These are phyloP conservation scores for Canis aureus DNA, from an alignment of 2,113 vertebrate genomes.

Conservation along the genomic window DNA sequence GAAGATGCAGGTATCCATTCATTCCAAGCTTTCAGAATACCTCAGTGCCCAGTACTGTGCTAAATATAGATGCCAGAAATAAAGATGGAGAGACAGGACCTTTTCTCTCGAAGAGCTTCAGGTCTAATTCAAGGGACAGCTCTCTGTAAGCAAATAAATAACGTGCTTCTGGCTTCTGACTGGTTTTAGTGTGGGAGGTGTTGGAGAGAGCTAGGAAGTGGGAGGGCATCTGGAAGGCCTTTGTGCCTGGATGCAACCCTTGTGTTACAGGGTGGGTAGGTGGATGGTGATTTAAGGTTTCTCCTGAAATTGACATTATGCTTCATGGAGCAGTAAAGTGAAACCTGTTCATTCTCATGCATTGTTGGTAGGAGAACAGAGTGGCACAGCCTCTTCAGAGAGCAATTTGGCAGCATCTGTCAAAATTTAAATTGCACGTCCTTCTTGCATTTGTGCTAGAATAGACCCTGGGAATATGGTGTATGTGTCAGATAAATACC, in stretches of 20 bases:
- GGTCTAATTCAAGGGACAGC: background rate
- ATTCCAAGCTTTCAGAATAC: background rate
- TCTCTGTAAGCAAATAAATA: background rate
- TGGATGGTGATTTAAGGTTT: background rate
- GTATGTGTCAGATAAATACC: background rate
- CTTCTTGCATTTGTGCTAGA: background rate
- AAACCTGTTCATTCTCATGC: conserved; percentile 42
- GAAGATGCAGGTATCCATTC: background rate
- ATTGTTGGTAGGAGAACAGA: background rate
- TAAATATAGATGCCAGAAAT: background rate
- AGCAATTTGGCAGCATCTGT: conserved; percentile 50
- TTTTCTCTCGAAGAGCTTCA: background rate
- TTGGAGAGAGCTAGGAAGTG: background rate
- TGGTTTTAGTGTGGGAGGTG: background rate
- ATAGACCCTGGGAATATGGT: background rate
- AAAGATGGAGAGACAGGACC: background rate
- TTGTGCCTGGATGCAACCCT: background rate
- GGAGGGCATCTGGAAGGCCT: background rate
- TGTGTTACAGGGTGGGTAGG: background rate
- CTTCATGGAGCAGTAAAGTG: conserved; percentile 11
- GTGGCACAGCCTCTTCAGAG: conserved; percentile 35
- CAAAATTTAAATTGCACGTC: background rate
- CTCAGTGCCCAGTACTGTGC: background rate
- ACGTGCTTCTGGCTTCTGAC: background rate
- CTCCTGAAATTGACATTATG: background rate